Evolutionary conservation across 2,888 invertebrate genomes (phyloP), one percentile per base, ranked within the genome.

Genomic region (Abrostola tripartita): DNA sequence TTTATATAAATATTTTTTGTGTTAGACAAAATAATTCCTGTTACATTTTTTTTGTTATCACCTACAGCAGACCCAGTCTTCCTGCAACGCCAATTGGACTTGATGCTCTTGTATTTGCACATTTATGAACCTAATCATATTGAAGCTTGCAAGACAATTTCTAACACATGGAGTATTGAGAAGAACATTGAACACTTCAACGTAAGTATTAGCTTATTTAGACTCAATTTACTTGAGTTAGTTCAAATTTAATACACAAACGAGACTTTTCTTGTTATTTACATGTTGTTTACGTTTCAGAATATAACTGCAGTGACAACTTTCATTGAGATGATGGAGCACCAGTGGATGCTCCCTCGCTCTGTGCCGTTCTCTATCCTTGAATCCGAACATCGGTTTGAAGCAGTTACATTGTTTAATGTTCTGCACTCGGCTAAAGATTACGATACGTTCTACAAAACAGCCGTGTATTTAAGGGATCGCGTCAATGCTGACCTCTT

Each of bases 401-500:
- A 97, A 84, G 96, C 96, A 9, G 85, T 95, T 5, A 95, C 96
- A 6, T 88, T 97, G 35, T 96, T 96, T 90, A 95, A 96, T 83
- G 91, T 96, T 61, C 94, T 97, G 74, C 95, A 95, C 90, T 96
- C 96, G 63, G 96, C 97, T 74, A 96, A 96, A 86, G 96, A 97
- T 85, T 97, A 95, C 86, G 95, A 96, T 36, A 96, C 96, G 42
- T 97, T 97, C 92, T 95, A 95, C 86, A 95, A 95, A 76, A 96
- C 96, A 9, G 97, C 96, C 41, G 95, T 96, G 42, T 97, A 96
- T 95, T 95, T 97, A 36, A 96, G 97, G 61, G 91, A 96, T 60
- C 90, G 95, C 71, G 90, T 97, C 65, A 97, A 97, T 86, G 96
- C 97, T 87, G 96, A 95, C 59, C 92, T 97, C 83, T 97, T 96